Conservation (phyloP, 64 coral and sea anemone species). For the Stichodactyla mertensii region DNA sequence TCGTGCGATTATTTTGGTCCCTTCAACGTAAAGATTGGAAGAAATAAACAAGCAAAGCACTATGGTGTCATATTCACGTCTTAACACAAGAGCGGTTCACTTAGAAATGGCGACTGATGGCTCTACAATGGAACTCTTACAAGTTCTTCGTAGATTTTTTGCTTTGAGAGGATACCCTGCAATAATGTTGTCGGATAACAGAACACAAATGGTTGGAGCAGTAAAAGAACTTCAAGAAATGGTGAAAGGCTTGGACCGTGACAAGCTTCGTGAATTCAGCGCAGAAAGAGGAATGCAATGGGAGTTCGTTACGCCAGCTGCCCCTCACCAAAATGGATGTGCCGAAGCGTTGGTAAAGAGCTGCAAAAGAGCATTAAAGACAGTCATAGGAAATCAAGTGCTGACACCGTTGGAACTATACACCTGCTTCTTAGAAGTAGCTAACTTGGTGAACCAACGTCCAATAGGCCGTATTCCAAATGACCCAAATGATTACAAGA, state of each 20-base stretch:
- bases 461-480: too few species aligned
- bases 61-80: conserved; percentile 33
- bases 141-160: conserved; percentile 5
- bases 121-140: conserved; percentile 29
- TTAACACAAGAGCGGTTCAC: neutral
- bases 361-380: too few species aligned
- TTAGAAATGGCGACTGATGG: conserved; percentile 20
- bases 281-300: conserved; percentile 36
- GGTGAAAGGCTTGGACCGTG: neutral
- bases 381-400: too few species aligned
- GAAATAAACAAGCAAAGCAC: too few species aligned
- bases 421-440: too few species aligned
- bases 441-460: too few species aligned
- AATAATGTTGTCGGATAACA: conserved; percentile 33
- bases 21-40: too few species aligned
- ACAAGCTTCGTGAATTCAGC: conserved; percentile 6
- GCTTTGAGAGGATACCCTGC: conserved; percentile 18
- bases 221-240: conserved; percentile 32
- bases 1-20: too few species aligned
- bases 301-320: conserved; percentile 30
- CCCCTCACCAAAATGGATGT: neutral
- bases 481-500: too few species aligned
- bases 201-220: conserved; percentile 32
- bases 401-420: too few species aligned
- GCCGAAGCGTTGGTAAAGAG: neutral